Evolutionary conservation across 2,113 vertebrate species (phyloP).

Genomic region (Lanius ludovicianus): DNA sequence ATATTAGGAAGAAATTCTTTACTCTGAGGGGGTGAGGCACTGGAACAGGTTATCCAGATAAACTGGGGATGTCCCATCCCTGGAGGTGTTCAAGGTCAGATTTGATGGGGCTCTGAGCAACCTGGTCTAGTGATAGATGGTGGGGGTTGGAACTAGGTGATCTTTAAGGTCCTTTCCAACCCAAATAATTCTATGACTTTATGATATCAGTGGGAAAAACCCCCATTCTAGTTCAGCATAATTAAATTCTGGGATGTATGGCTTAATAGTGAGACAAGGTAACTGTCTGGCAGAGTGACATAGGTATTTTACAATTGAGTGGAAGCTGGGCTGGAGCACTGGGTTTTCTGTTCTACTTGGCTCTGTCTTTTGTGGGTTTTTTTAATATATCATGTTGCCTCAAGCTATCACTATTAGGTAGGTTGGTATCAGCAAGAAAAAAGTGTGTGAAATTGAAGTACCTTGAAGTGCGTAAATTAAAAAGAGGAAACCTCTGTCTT

Average conservation of each 20-base stretch:
- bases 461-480: not conserved
- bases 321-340: not conserved
- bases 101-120: not conserved
- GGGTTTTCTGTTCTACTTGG: not conserved
- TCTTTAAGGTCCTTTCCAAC: not conserved
- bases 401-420: not conserved
- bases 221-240: not conserved
- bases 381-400: not conserved
- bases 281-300: not conserved
- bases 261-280: not conserved
- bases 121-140: not conserved
- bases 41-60: not conserved
- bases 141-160: rapidly evolving
- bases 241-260: not conserved
- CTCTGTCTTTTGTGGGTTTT: not conserved
- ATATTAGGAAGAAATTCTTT: not conserved
- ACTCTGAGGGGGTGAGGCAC: not conserved
- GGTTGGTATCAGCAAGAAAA: not conserved
- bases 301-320: not conserved
- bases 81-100: not conserved
- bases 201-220: not conserved
- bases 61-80: not conserved
- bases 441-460: not conserved
- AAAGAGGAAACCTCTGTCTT: not conserved
- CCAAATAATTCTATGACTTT: not conserved